Evolutionary conservation across 2,113 vertebrate genomes (phyloP).

Genomic region (Taxidea taxus): DNA sequence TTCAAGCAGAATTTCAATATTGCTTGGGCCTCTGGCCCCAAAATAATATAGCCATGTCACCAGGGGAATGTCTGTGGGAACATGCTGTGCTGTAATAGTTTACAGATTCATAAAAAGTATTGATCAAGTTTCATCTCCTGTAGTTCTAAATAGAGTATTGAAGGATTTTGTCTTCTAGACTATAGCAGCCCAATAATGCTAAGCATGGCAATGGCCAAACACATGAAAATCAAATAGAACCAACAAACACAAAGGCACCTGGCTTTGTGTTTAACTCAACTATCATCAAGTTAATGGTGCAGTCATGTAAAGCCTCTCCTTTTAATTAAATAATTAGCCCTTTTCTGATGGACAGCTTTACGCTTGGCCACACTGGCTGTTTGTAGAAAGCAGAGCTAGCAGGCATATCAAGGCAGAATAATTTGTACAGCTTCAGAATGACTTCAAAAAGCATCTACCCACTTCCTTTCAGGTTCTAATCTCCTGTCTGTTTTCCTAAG

Average conservation of each 20-base stretch:
- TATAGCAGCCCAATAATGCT: constrained; percentile 27
- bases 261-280: constrained; percentile 47
- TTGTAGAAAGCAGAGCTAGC: background rate
- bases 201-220: constrained; percentile 49
- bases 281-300: constrained; percentile 66
- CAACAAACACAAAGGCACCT: constrained; percentile 51
- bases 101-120: constrained; percentile 74
- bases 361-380: constrained; percentile 9
- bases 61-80: constrained; percentile 65
- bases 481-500: background rate
- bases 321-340: constrained; percentile 65
- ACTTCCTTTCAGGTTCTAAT: background rate
- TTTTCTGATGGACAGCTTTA: constrained; percentile 58
- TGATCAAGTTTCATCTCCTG: constrained; percentile 64
- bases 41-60: constrained; percentile 69
- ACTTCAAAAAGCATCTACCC: background rate
- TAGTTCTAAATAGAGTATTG: constrained; percentile 74
- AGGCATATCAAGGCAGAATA: background rate
- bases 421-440: background rate
- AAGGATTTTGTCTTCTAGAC: constrained; percentile 69
- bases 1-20: constrained; percentile 75
- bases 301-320: constrained; percentile 39
- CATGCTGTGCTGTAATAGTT: constrained; percentile 60
- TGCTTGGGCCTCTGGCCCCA: constrained; percentile 67
- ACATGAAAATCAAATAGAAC: constrained; percentile 62